Conservation (phyloP, 2,797 vertebrate genomes). For the Spondyliosoma cantharus region DNA sequence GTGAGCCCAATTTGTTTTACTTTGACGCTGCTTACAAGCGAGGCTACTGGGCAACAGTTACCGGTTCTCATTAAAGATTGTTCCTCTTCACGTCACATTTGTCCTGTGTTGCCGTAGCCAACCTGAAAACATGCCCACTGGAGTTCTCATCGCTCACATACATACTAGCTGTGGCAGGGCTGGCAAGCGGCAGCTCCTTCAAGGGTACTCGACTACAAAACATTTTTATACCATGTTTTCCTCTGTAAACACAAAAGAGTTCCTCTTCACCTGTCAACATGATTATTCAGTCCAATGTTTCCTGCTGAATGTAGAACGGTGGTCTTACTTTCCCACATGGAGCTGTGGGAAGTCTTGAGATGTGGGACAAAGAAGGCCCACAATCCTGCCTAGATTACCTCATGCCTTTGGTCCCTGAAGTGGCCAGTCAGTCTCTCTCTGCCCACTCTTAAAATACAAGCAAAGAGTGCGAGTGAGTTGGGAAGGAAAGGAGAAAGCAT, state of each 20-base stretch:
- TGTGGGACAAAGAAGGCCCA: slow-evolving; percentile 74
- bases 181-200: slow-evolving; percentile 79
- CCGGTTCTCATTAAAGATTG: slow-evolving; percentile 75
- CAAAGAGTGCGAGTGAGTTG: slow-evolving; percentile 59
- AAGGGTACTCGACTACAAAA: slow-evolving; percentile 79
- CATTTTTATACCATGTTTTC: slow-evolving; percentile 81
- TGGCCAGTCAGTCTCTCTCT: slow-evolving; percentile 71
- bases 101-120: slow-evolving; percentile 68
- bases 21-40: slow-evolving; percentile 59
- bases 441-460: slow-evolving; percentile 65
- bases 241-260: slow-evolving; percentile 74
- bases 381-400: slow-evolving; percentile 78
- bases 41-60: slow-evolving; percentile 73
- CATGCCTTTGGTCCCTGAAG: slow-evolving; percentile 81
- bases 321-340: slow-evolving; percentile 82
- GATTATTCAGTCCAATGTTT: slow-evolving; percentile 78
- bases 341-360: slow-evolving; percentile 80
- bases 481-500: slow-evolving; percentile 63
- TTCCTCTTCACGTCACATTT: slow-evolving; percentile 75
- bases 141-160: slow-evolving; percentile 80
- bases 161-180: slow-evolving; percentile 66
- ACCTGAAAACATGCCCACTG: slow-evolving; percentile 74
- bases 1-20: slow-evolving; percentile 62
- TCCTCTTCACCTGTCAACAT: slow-evolving; percentile 81
- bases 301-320: slow-evolving; percentile 68